A percentile compares a stretch with the other conserved stretches of the same genome.
Evolutionary conservation across 2,888 invertebrate species (phyloP).

Genomic region (Dicyrtoma fusca): DNA sequence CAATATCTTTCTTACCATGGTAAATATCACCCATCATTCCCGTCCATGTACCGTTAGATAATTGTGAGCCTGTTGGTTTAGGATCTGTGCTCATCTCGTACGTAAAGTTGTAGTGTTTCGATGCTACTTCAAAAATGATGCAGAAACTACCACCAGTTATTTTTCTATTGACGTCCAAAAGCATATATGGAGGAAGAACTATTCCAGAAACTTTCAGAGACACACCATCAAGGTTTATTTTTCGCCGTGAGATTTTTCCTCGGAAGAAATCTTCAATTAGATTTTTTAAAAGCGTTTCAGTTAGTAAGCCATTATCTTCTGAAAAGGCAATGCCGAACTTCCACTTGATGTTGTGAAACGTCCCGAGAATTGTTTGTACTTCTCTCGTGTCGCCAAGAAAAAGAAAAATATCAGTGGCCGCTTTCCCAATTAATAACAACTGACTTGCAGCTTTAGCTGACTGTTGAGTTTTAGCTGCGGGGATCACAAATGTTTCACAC

Average conservation of each 20-base stretch:
- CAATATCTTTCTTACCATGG: conserved; percentile 10
- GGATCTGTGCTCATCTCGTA: conserved; percentile 24
- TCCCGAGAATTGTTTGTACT: too few relatives aligned
- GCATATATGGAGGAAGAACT: conserved; percentile 22
- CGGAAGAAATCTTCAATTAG: background rate
- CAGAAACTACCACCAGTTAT: conserved; percentile 21
- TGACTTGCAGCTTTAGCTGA: background rate
- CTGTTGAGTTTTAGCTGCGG: background rate
- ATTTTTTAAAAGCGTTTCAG: too few relatives aligned
- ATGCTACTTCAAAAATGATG: conserved; percentile 11
- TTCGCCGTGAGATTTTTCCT: background rate
- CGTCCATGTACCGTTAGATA: conserved; percentile 25
- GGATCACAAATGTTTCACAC: conserved; percentile 1
- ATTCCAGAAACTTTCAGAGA: conserved; percentile 26
- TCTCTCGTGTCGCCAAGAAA: background rate
- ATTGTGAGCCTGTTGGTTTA: conserved; percentile 15
- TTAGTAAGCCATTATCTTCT: background rate
- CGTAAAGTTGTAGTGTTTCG: conserved; percentile 22
- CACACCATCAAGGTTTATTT: conserved; percentile 21
- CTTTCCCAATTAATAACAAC: background rate
- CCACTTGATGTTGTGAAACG: background rate
- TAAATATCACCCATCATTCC: conserved; percentile 22
- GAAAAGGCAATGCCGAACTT: background rate
- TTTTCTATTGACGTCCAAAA: conserved; percentile 3
- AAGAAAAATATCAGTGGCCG: background rate